phyloP scores from a whole-genome alignment of 2,797 vertebrate genomes.

The Danio tinwini region DNA sequence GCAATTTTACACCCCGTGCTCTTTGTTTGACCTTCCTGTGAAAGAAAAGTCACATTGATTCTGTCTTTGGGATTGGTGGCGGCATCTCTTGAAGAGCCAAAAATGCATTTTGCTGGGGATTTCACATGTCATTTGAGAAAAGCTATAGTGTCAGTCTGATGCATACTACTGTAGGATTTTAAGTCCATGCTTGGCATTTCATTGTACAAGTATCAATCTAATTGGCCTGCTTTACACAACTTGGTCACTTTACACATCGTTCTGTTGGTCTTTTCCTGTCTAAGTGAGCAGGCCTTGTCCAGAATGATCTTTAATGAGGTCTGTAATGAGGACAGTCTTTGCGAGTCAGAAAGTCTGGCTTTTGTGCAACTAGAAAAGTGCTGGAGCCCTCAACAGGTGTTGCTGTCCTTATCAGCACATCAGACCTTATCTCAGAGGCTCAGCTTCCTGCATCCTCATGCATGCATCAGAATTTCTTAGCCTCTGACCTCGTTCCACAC shows the following conservation, averaged over 20 bases:
- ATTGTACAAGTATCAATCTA: background rate
- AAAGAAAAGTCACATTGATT: conserved; percentile 65
- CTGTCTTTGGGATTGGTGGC: conserved; percentile 36
- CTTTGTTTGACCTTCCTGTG: conserved; percentile 61
- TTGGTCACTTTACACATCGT: background rate
- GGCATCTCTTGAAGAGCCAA: conserved; percentile 55
- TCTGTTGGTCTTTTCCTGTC: background rate
- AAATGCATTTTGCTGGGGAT: conserved; percentile 43
- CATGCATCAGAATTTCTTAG: conserved; percentile 77
- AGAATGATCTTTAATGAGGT: background rate
- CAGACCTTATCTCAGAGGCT: conserved; percentile 78
- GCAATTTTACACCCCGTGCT: conserved; percentile 53
- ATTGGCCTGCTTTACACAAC: background rate
- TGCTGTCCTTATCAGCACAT: conserved; percentile 77
- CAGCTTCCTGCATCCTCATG: conserved; percentile 79
- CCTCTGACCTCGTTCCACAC: conserved; percentile 71
- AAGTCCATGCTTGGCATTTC: conserved; percentile 60
- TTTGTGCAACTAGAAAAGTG: conserved; percentile 31
- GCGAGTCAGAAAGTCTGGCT: background rate
- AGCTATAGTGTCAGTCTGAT: conserved; percentile 30
- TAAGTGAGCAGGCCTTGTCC: background rate
- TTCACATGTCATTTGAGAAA: background rate
- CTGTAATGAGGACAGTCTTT: background rate
- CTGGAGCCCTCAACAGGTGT: conserved; percentile 78
- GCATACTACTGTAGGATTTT: conserved; percentile 34